Evolutionary conservation across 2,797 vertebrate species (phyloP).

Genomic region (Hippocampus kuda): DNA sequence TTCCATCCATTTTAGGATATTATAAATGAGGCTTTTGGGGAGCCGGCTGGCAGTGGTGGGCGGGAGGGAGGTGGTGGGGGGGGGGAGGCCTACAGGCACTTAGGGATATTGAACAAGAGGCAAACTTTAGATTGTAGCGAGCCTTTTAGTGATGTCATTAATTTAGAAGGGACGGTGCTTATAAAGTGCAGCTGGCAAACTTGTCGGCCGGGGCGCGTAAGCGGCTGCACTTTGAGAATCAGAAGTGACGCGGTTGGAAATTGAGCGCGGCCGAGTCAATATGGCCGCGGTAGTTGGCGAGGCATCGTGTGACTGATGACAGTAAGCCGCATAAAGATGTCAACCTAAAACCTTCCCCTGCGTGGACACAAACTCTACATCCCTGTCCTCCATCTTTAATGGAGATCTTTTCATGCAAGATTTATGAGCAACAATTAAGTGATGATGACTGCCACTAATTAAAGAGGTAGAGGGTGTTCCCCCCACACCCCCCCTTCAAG

Average conservation of each 20-base stretch:
- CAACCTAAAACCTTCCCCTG: neutral
- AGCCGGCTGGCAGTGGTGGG: conserved; percentile 16
- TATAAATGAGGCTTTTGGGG: conserved; percentile 70
- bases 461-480: conserved; percentile 45
- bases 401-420: conserved; percentile 32
- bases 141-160: conserved; percentile 76
- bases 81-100: conserved; percentile 67
- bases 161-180: conserved; percentile 69
- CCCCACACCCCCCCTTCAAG: conserved; percentile 31
- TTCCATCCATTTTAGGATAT: conserved; percentile 68
- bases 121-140: conserved; percentile 72
- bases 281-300: conserved; percentile 45
- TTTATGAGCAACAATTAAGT: conserved; percentile 29
- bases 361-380: neutral
- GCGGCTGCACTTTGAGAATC: conserved; percentile 57
- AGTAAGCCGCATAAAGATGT: neutral
- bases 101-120: conserved; percentile 75
- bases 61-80: conserved; percentile 26
- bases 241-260: conserved; percentile 55
- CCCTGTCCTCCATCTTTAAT: conserved; percentile 31
- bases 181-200: conserved; percentile 72
- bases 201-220: conserved; percentile 44
- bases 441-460: conserved; percentile 48
- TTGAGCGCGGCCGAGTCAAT: conserved; percentile 48
- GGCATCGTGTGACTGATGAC: conserved; percentile 34